Evolutionary conservation across 2,888 invertebrate species (phyloP).

Genomic region (Nomada goodeniana): DNA sequence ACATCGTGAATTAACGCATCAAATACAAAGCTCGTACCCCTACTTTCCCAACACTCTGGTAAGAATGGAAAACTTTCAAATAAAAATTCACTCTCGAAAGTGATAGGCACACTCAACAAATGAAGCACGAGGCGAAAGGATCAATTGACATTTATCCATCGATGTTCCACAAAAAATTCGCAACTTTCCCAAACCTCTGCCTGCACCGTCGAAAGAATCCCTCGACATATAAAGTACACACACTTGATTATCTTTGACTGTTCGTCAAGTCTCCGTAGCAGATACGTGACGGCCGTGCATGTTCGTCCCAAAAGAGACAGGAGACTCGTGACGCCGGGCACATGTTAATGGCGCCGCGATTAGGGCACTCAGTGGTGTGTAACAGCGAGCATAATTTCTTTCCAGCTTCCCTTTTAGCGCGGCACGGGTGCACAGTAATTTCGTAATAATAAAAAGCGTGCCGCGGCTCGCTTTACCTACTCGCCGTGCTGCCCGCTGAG

Average conservation of each 20-base stretch:
- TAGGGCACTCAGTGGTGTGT: constrained; percentile 69
- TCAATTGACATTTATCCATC: too few species aligned
- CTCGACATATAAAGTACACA: too few species aligned
- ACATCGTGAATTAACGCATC: too few species aligned
- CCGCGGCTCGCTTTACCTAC: constrained; percentile 73
- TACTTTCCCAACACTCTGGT: too few species aligned
- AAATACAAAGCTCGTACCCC: too few species aligned
- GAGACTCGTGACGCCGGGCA: constrained; percentile 40
- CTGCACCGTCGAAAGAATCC: background rate
- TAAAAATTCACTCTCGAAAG: too few species aligned
- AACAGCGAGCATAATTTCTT: constrained; percentile 60
- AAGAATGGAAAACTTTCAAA: too few species aligned
- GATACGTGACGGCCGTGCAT: constrained; percentile 4
- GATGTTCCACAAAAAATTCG: too few species aligned
- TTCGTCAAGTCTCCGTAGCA: background rate
- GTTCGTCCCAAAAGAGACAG: background rate
- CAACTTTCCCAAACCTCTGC: too few species aligned
- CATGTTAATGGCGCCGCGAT: constrained; percentile 67
- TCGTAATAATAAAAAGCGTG: constrained; percentile 78
- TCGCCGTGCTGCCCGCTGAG: constrained; percentile 75
- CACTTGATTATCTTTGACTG: background rate
- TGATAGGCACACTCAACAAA: too few species aligned
- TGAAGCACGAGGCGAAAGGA: too few species aligned
- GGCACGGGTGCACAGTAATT: constrained; percentile 74
- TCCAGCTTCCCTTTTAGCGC: constrained; percentile 65